Percentiles rank a stretch among this genome's conserved stretches.
Evolutionary conservation across 2,797 vertebrate genomes (phyloP).

Genomic region (Halcyon leucocephala): DNA sequence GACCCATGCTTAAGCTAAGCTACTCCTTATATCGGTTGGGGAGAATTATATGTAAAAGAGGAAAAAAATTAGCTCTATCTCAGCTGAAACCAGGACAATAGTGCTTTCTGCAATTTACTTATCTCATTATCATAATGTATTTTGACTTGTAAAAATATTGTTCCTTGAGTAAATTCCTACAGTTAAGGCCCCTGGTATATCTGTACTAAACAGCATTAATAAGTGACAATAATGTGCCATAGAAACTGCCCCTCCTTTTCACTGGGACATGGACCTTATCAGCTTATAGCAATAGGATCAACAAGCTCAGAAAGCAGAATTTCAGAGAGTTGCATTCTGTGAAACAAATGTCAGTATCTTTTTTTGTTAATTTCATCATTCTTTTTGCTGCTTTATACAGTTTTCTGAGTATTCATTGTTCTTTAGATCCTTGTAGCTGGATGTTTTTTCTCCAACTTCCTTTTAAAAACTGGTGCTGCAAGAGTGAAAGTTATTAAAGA

Average conservation of each 20-base stretch:
- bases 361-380: background rate
- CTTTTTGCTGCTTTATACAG: background rate
- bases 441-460: background rate
- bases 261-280: background rate
- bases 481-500: background rate
- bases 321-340: background rate
- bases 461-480: background rate
- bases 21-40: background rate
- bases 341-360: background rate
- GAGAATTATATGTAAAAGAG: background rate
- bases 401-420: background rate
- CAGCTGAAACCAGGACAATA: background rate
- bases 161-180: background rate
- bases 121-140: background rate
- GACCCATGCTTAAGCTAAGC: background rate
- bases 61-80: background rate
- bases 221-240: background rate
- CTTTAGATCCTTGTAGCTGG: background rate
- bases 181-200: background rate
- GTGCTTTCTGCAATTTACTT: background rate
- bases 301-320: background rate
- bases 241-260: background rate
- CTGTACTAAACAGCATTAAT: background rate
- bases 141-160: background rate
- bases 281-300: background rate